phyloP scores from a whole-genome alignment of 2,797 vertebrate species.

The Scolopax bukidnonensis region DNA sequence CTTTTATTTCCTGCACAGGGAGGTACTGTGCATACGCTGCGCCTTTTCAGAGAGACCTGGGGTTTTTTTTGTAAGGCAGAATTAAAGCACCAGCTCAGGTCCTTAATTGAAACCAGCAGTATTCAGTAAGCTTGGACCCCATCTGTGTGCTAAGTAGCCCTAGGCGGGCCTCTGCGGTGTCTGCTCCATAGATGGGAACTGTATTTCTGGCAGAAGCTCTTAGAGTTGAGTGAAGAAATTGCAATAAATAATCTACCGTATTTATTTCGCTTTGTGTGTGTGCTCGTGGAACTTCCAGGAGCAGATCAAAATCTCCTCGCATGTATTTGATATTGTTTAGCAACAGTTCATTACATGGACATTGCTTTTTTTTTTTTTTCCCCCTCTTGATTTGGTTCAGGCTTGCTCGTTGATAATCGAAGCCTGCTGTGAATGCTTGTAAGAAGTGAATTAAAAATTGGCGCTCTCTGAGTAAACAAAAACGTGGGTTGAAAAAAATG shows the following conservation, averaged over 20 bases:
- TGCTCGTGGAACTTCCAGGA: not conserved
- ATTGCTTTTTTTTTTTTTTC: not conserved
- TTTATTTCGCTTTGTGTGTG: slow-evolving; percentile 3
- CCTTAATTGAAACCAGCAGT: slow-evolving; percentile 43
- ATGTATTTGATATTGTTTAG: not conserved
- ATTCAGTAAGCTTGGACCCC: not conserved
- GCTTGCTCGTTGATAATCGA: not conserved
- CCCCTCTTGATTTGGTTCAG: not conserved
- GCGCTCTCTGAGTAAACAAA: not conserved
- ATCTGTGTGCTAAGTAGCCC: not conserved
- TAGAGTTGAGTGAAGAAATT: not conserved
- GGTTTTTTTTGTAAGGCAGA: not conserved
- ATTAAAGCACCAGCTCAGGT: slow-evolving; percentile 13
- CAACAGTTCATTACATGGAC: not conserved
- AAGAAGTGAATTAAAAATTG: not conserved
- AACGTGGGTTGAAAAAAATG: not conserved
- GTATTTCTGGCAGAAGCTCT: not conserved
- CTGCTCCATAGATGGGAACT: not conserved
- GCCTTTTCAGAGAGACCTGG: not conserved
- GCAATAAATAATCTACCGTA: not conserved
- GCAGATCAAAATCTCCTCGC: slow-evolving; percentile 11
- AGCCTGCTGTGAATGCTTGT: not conserved
- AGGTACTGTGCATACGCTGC: not conserved
- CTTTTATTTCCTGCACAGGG: slow-evolving; percentile 22
- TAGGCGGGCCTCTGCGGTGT: not conserved